Base-by-base conservation (phyloP, 2,797 vertebrate species). In the Micromesistius poutassou region DNA sequence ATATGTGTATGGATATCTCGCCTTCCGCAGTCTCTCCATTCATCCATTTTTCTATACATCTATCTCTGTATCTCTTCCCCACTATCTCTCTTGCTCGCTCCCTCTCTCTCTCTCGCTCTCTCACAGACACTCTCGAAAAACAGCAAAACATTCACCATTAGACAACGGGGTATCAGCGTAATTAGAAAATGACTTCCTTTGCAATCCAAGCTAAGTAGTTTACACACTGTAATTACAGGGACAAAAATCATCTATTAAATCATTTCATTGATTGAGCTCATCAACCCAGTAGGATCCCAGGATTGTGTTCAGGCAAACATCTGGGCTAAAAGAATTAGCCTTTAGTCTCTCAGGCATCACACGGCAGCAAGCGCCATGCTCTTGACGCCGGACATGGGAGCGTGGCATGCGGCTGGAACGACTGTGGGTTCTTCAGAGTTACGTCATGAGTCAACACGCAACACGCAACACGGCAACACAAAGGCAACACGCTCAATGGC, bases 151-250 rank as follows among this genome's bases (percentile, higher is more conserved):
- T 96, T 97, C 97, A 99, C 98, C 98, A 99, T 99, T 99, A 99
- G 97, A 98, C 98, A 98, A 97, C 97, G 97, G 97, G 98, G 97
- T 98, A 98, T 96, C 97, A 93, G 97, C 97, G 95, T 99, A 99
- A 99, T 99, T 99, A 98, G 98, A 99, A 99, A 99, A 99, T 99
- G 97, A 98, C 98, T 99, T 99, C 98, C 98, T 99, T 99, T 98
- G 98, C 98, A 98, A 99, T 99, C 97, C 97, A 97, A 97, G 97
- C 97, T 99, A 99, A 99, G 98, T 99, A 99, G 97, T 99, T 99
- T 99, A 99, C 97, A 99, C 97, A 98, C 97, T 98, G 98, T 99
- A 99, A 99, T 99, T 99, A 99, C 98, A 99, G 97, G 97, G 98
- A 99, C 97, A 98, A 99, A 99, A 99, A 71, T 98, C 97, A 99